A percentile compares a stretch with the other conserved stretches of the same genome.
These are phyloP conservation scores for Aleiodes alternator DNA, from an alignment of 2,888 invertebrate species.

Conservation along the genomic window DNA sequence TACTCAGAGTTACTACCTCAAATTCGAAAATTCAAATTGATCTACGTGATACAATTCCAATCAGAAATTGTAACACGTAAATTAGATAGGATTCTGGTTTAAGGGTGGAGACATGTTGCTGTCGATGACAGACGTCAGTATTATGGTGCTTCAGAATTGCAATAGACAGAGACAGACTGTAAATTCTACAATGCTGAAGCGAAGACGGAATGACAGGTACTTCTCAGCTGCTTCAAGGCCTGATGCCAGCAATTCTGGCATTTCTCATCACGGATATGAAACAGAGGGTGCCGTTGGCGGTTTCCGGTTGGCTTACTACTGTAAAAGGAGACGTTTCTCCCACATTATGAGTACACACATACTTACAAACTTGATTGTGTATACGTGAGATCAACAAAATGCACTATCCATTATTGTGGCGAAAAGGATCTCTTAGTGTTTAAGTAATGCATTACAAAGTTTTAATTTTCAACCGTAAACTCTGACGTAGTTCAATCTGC, in stretches of 20 bases:
- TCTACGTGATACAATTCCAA: background rate
- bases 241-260: constrained; percentile 38
- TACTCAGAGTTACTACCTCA: no score
- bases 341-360: background rate
- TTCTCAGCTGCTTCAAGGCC: constrained; percentile 5
- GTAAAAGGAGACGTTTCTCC: constrained; percentile 5
- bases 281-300: constrained; percentile 47
- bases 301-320: constrained; percentile 26
- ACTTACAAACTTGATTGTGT: background rate
- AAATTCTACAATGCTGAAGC: constrained; percentile 12
- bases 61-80: background rate
- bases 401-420: background rate
- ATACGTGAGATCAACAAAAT: constrained; percentile 10
- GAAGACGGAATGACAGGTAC: constrained; percentile 32
- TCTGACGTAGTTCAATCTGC: no score
- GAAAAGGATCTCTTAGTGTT: no score
- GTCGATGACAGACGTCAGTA: constrained; percentile 23
- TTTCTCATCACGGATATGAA: constrained; percentile 49
- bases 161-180: background rate
- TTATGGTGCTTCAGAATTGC: constrained; percentile 11
- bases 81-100: constrained; percentile 11
- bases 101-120: constrained; percentile 10
- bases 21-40: no score
- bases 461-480: no score
- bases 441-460: no score